Percentiles rank a stretch among this genome's conserved stretches.
These are phyloP conservation scores for Taenaris catops DNA, from an alignment of 2,888 invertebrate genomes.

Conservation along the genomic window DNA sequence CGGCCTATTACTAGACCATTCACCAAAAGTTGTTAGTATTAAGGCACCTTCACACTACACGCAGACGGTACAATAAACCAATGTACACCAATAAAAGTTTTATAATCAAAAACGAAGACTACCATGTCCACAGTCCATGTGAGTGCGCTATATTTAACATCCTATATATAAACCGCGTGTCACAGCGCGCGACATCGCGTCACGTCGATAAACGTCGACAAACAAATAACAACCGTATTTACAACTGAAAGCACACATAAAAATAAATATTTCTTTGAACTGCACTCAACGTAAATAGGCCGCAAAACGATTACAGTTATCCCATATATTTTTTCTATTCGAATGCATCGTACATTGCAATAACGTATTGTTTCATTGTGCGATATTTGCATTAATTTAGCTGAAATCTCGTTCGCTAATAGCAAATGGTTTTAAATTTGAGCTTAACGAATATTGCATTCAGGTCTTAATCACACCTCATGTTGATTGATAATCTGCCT, in stretches of 20 bases:
- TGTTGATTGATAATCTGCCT: no score
- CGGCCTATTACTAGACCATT: no score
- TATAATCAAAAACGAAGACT: slow-evolving; percentile 12
- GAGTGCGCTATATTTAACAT: slow-evolving; percentile 57
- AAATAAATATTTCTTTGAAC: slow-evolving; percentile 1
- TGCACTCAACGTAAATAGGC: slow-evolving; percentile 7
- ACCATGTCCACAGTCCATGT: slow-evolving; percentile 39
- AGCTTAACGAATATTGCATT: no score
- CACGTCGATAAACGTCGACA: slow-evolving; percentile 17
- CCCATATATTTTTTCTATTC: neutral
- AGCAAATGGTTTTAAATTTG: no score
- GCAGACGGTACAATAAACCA: neutral
- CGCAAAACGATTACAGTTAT: slow-evolving; percentile 2
- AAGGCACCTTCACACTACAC: no score
- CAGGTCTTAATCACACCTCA: no score
- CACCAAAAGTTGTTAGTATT: no score
- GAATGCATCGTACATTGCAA: neutral
- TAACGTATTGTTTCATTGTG: no score
- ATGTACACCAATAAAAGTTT: slow-evolving; percentile 3
- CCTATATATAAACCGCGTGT: slow-evolving; percentile 40
- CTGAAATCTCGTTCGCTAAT: no score
- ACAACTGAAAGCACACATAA: slow-evolving; percentile 5
- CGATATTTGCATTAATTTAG: no score
- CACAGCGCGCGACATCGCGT: slow-evolving; percentile 62
- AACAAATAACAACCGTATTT: slow-evolving; percentile 24